A percentile compares a stretch with the other conserved stretches of the same genome.
These are phyloP conservation scores for Metridium senile DNA, from an alignment of 92 coral and sea anemone species.

Conservation along the genomic window DNA sequence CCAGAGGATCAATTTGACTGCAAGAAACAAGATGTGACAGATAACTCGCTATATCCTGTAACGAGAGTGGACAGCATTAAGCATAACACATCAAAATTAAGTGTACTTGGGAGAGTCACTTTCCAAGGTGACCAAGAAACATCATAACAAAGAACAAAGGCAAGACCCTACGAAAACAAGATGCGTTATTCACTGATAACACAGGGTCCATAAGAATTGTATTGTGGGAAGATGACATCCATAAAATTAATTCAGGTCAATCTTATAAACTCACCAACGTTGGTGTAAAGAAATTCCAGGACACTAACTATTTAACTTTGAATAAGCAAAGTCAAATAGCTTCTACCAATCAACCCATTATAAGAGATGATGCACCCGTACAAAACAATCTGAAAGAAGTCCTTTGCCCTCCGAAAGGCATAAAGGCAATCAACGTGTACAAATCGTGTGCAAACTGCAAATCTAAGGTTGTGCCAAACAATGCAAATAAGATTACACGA, in stretches of 20 bases:
- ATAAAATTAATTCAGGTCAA: not conserved
- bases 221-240: not conserved
- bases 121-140: constrained; percentile 1
- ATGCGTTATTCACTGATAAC: constrained; percentile 1
- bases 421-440: not conserved
- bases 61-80: too few relatives aligned
- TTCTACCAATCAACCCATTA: not conserved
- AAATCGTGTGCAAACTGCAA: not conserved
- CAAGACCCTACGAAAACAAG: constrained; percentile 10
- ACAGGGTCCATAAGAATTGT: not conserved
- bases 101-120: constrained; percentile 1
- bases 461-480: not conserved
- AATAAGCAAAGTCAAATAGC: not conserved
- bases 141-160: not conserved
- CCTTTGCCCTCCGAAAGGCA: not conserved
- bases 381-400: not conserved
- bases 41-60: not conserved
- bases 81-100: too few relatives aligned
- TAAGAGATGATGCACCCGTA: not conserved
- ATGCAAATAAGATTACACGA: not conserved
- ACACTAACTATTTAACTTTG: not conserved
- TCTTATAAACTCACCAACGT: not conserved
- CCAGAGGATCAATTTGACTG: constrained; percentile 11
- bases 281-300: not conserved
- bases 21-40: too few relatives aligned